These are phyloP conservation scores for Doryteuthis pealeii DNA, from an alignment of 1,140 invertebrate species.

Conservation along the genomic window DNA sequence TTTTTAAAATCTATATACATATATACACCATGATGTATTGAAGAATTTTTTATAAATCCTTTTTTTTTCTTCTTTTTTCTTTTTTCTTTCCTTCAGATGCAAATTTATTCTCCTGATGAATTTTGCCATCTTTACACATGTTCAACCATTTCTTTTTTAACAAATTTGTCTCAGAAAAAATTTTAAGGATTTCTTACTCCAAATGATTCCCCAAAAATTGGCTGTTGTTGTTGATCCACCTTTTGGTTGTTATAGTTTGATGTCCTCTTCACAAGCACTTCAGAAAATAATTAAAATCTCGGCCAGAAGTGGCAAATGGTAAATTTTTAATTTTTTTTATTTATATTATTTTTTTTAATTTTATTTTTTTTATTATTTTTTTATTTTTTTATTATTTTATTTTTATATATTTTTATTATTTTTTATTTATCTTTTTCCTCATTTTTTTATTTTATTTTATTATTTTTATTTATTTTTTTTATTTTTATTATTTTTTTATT, in stretches of 20 bases:
- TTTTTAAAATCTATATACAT: too few species aligned
- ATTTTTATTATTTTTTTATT: too few species aligned
- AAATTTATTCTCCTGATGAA: slow-evolving; percentile 70
- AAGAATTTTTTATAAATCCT: too few species aligned
- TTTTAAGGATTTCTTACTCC: slow-evolving; percentile 68
- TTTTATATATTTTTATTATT: too few species aligned
- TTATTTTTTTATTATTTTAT: too few species aligned
- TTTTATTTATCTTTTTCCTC: too few species aligned
- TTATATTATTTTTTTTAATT: too few species aligned
- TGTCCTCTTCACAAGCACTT: slow-evolving; percentile 72
- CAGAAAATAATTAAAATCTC: slow-evolving; percentile 62
- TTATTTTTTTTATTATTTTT: too few species aligned
- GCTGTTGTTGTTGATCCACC: slow-evolving; percentile 84
- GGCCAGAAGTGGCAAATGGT: not conserved
- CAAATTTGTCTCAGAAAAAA: slow-evolving; percentile 61
- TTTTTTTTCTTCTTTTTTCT: not conserved
- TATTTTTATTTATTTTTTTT: too few species aligned
- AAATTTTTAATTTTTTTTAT: too few species aligned
- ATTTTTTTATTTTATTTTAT: too few species aligned
- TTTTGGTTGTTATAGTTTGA: slow-evolving; percentile 85
- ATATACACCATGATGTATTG: too few species aligned
- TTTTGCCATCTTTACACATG: slow-evolving; percentile 82
- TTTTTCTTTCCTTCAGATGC: slow-evolving; percentile 60
- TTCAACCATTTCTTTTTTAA: slow-evolving; percentile 87
- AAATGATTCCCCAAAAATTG: slow-evolving; percentile 61